Evolutionary conservation across 2,888 invertebrate genomes (phyloP), one percentile per base, ranked within the genome.

Genomic region (Bedellia somnulentella): DNA sequence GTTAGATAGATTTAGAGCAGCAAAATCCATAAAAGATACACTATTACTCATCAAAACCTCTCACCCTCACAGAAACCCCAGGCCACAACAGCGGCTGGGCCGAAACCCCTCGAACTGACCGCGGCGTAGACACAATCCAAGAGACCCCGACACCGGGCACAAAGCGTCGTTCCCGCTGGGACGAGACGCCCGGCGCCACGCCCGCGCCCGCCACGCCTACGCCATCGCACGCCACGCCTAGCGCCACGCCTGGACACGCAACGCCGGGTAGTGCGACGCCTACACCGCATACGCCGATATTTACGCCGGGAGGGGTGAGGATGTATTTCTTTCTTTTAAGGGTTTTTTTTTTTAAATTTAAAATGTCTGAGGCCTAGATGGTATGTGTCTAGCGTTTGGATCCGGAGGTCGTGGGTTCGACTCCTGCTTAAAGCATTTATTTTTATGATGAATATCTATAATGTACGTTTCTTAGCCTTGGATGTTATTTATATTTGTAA

Each of bases 51-150:
- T n/a, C n/a, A n/a, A n/a, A n/a, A n/a, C n/a, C 17, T 23, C 11
- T 24, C 29, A 27, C 38, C 29, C 28, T 38, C 40, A 30, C 49
- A 85, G 96, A 96, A 77, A 97, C 97, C 1, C 96, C 97, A 0
- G 96, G 94, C 0, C 93, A 97, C 59, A 87, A 84, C 40, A 93
- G 94, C 53, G 98, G 98, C 2, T 99, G 99, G 99, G 98, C 98
- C 10, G 99, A 99, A 70, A 99, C 99, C 0, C 99, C 99, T 0
- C 86, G 94, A 37, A 93, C 96, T 0, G 96, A 97, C 57, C 83
- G 97, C 32, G 86, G 87, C 3, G 79, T 83, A 8, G 89, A 89
- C 47, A 73, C 86, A 10, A 89, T 90, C 30, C 87, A 93, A 49
- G 95, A 95, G 61, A 93, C 93, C 0, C 93, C 96, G 0, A 96